phyloP scores from a whole-genome alignment of 2,797 vertebrate species.

The Agapornis canus region DNA sequence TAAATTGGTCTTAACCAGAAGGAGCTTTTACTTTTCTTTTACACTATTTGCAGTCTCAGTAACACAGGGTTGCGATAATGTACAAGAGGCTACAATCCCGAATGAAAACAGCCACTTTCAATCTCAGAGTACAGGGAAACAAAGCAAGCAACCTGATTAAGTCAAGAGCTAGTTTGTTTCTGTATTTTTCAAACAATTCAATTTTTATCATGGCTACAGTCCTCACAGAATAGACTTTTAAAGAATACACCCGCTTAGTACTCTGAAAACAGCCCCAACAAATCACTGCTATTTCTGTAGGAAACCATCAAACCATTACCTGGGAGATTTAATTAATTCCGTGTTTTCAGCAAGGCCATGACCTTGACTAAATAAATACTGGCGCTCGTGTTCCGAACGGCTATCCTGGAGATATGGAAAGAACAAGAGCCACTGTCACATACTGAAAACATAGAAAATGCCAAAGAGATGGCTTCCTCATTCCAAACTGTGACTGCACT shows the following conservation, averaged over 20 bases:
- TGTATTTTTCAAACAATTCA: neutral
- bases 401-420: slow-evolving; percentile 79
- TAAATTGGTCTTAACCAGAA: neutral
- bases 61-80: accelerated
- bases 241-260: neutral
- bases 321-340: slow-evolving; percentile 92
- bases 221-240: neutral
- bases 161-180: neutral
- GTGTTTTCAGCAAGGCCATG: slow-evolving; percentile 85
- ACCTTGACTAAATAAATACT: slow-evolving; percentile 94
- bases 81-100: neutral
- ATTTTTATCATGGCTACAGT: neutral
- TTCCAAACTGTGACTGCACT: neutral
- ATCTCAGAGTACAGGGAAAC: neutral
- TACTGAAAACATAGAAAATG: neutral
- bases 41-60: neutral
- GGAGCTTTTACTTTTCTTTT: neutral
- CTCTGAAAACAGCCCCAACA: neutral
- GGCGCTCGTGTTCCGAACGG: slow-evolving; percentile 92
- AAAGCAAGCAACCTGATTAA: neutral
- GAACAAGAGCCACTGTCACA: neutral
- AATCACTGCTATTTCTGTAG: neutral
- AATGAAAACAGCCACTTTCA: neutral
- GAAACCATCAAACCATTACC: slow-evolving; percentile 75
- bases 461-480: neutral